These are phyloP conservation scores for Neosalanx taihuensis DNA, from an alignment of 2,797 vertebrate genomes.

Conservation along the genomic window DNA sequence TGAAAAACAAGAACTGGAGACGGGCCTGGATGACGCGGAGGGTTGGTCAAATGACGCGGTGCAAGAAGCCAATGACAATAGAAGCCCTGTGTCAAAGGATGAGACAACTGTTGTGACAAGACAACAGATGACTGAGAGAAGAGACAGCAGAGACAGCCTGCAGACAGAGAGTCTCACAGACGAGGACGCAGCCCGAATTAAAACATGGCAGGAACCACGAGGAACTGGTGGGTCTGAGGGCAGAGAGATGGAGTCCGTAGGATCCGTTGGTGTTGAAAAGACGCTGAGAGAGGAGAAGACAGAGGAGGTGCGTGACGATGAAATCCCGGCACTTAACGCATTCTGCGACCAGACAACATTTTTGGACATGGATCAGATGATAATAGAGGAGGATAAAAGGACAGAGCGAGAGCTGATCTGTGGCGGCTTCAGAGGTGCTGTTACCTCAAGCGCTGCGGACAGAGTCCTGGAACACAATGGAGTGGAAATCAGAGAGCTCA, in stretches of 20 bases:
- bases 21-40: neutral
- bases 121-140: neutral
- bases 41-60: neutral
- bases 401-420: neutral
- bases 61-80: neutral
- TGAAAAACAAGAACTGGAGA: neutral
- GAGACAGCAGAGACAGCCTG: neutral
- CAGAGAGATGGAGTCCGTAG: neutral
- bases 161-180: neutral
- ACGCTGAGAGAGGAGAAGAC: neutral
- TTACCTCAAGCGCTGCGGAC: neutral
- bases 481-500: neutral
- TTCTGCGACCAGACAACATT: neutral
- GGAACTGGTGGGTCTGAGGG: neutral
- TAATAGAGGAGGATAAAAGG: neutral
- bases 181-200: no score
- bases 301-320: neutral
- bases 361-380: neutral
- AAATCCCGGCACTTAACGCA: no score
- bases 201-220: neutral
- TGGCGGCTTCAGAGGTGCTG: neutral
- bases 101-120: slow-evolving; percentile 9
- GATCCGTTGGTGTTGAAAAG: neutral
- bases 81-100: neutral
- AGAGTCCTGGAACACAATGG: neutral